phyloP scores from a whole-genome alignment of 2,797 vertebrate species.

The Tolypeutes matacus region DNA sequence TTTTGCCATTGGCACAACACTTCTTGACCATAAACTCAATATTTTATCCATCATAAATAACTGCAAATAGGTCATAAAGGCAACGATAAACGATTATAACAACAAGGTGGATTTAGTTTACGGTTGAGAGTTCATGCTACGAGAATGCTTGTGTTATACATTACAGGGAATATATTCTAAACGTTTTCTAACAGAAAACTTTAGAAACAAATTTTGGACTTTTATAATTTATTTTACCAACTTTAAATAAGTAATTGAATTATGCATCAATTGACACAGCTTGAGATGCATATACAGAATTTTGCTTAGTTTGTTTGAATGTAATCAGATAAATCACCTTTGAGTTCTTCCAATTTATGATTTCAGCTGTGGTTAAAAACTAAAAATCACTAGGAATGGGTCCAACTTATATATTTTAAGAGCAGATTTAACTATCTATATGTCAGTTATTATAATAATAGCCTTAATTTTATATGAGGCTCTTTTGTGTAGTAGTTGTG shows the following conservation, averaged over 20 bases:
- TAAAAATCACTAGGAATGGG: constrained; percentile 58
- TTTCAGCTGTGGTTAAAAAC: constrained; percentile 42
- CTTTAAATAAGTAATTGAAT: constrained; percentile 19
- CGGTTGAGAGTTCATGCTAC: background rate
- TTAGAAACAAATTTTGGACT: background rate
- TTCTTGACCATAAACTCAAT: background rate
- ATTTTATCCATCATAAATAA: background rate
- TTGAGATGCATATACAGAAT: background rate
- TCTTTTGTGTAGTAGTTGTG: background rate
- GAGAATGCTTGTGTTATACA: background rate
- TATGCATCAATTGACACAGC: background rate
- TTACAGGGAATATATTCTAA: background rate
- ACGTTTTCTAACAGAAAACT: background rate
- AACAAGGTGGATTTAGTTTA: background rate
- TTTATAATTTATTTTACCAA: background rate
- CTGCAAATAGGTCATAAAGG: background rate
- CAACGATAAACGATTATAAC: background rate
- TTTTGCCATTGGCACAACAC: background rate
- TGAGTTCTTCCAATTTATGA: background rate
- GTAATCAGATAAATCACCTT: background rate
- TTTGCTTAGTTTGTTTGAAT: constrained; percentile 1
- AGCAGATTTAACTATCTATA: constrained; percentile 14
- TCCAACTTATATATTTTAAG: background rate
- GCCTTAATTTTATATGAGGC: background rate
- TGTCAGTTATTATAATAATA: background rate